Base-by-base conservation (phyloP, 30 jellyfish, hydroid and myxozoan species). In the Hydractinia echinata region DNA sequence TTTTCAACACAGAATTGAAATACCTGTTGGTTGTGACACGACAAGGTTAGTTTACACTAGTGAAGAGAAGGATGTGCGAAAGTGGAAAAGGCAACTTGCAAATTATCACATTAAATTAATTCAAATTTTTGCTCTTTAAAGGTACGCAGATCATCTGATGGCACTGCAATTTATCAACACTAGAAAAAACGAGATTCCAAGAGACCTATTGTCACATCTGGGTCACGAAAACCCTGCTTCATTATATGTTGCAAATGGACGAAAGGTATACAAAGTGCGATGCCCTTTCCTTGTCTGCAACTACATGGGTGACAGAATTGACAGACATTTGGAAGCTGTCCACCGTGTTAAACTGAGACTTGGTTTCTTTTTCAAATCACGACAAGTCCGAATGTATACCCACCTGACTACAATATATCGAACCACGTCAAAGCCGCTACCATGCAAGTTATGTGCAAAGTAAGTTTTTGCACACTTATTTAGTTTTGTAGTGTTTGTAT, bases 391-490 rank as follows among this genome's bases (percentile, higher is more conserved):
- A 58, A 13, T 58, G 69, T 58, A 58, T 58, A 58, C 15, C 19
- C 69, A 58, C 69, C 69, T 58, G 18, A 58, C 69, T 11, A 58
- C 69, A 58, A 16, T 58, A 11, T 58, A 58, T 58, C 69, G 69
- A 13, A 58, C 19, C 18, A 58, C 15, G 69, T 58, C 69, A 58
- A 58, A 58, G 19, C 69, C 69, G 19, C 69, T 58, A 13, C 69
- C 69, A 16, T 58, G 69, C 69, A 58, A 58, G 69, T 58, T 58
- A 16, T 58, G 69, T 58, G 69, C 69, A 58, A 58, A 58, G 69
- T 58, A 58, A 58, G 69, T 58, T 58, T 58, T 58, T 16, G 18
- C 15, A 58, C 15, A 30, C 44, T 30, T 30, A 30, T 2, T 30
- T 30, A 30, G 44, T 30, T 30, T 30, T 30, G 44, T 30, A 30